Base-by-base conservation (phyloP, 2,113 vertebrate genomes). In the Salvelinus sp. region DNA sequence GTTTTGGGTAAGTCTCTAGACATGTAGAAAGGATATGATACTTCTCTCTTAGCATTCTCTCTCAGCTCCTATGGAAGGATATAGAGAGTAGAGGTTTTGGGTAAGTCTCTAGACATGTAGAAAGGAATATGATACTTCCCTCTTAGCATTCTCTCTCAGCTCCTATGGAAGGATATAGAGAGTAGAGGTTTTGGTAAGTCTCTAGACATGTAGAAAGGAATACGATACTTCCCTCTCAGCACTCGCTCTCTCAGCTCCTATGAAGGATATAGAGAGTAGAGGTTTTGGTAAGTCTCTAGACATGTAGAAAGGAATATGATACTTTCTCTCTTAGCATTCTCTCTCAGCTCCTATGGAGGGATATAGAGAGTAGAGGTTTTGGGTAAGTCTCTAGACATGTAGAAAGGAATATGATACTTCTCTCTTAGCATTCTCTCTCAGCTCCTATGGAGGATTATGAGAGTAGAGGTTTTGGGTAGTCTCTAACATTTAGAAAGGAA, bases 111-210 rank as follows among this genome's bases (percentile, higher is more conserved):
- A 85, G 96, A 96, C 96, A 96, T 96, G 48, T 96, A 96, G 90
- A 96, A 96, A 0, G 97, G 97, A 85, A 99, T 98, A n/a, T 97
- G 96, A 82, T 99, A 99, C 86, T 99, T 98, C 62, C 97, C 97
- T 20, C 97, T 89, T 63, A 99, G 90, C 48, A 99, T 97, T 72
- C 97, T 99, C 97, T 84, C 97, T 94, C 72, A 99, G 92, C 84
- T 99, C 97, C 97, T 98, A 77, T 63, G 86, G 20, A 82, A 28
- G 95, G 95, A 16, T n/a, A 44, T 58, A n/a, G 48, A 71, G 48
- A 28, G 25, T n/a, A 70, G 20, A 48, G 33, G 47, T 20, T 54
- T 50, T 23, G 23, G 0, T 50, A 14, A 96, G 93, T 96, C 95
- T 30, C 95, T 96, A 85, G 96, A 96, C 96, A 96, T 96, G 48